A percentile compares a stretch with the other conserved stretches of the same genome.
These are phyloP conservation scores for Drosophila auraria DNA, from an alignment of 1,140 invertebrate genomes.

Conservation along the genomic window DNA sequence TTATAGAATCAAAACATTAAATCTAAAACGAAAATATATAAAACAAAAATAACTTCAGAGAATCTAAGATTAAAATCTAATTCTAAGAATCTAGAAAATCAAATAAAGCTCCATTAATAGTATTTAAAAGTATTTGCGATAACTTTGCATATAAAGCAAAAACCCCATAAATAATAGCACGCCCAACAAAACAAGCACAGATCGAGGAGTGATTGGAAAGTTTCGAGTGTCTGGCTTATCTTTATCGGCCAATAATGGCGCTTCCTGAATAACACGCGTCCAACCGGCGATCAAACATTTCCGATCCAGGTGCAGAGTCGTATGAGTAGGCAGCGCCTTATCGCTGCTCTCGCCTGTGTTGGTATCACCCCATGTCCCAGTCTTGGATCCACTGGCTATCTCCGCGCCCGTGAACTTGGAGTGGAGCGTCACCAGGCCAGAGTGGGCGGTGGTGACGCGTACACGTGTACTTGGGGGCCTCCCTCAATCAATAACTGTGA, in stretches of 20 bases:
- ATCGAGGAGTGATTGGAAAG: constrained; percentile 59
- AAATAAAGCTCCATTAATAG: not conserved
- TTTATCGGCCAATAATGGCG: constrained; percentile 36
- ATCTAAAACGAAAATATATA: not conserved
- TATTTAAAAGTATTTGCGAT: not conserved
- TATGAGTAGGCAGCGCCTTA: constrained; percentile 36
- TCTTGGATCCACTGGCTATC: constrained; percentile 38
- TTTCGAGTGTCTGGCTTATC: constrained; percentile 57
- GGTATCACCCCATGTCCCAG: constrained; percentile 55
- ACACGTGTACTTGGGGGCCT: constrained; percentile 30
- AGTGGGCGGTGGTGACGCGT: constrained; percentile 24
- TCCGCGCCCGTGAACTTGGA: constrained; percentile 69
- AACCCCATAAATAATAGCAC: constrained; percentile 20
- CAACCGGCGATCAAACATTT: constrained; percentile 38
- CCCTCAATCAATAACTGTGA: constrained; percentile 65
- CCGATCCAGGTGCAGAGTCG: constrained; percentile 53
- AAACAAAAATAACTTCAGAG: too few relatives aligned
- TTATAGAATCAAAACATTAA: not conserved
- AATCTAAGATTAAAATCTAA: not conserved
- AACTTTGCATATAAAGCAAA: constrained; percentile 29
- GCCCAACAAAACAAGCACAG: constrained; percentile 22
- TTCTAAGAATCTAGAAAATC: not conserved
- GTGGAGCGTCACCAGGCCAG: constrained; percentile 38
- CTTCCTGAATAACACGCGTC: constrained; percentile 56
- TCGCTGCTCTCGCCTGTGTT: constrained; percentile 19